These are phyloP conservation scores for Lagorchestes hirsutus DNA, from an alignment of 2,797 vertebrate genomes.

Conservation along the genomic window DNA sequence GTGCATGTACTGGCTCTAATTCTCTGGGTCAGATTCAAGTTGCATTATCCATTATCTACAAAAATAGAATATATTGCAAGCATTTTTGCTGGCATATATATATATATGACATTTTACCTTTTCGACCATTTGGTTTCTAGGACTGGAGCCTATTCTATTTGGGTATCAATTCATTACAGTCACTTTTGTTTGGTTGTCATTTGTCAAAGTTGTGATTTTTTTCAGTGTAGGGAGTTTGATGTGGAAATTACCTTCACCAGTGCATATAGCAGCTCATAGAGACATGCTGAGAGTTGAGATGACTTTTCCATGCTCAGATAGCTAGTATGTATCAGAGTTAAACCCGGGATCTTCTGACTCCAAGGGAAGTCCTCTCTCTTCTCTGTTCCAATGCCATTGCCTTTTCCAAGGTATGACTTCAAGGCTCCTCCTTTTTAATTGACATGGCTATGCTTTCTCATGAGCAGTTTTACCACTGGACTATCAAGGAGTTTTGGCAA, in stretches of 20 bases:
- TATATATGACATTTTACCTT: slow-evolving; percentile 10
- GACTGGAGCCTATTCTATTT: not conserved
- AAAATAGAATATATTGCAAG: slow-evolving; percentile 62
- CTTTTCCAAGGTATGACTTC: not conserved
- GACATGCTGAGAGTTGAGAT: not conserved
- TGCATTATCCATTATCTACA: slow-evolving; percentile 61
- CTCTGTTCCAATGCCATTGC: not conserved
- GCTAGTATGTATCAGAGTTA: not conserved
- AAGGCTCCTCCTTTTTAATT: not conserved
- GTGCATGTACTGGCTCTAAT: slow-evolving; percentile 29
- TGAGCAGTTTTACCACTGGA: not conserved
- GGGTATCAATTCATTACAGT: not conserved
- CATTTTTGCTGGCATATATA: slow-evolving; percentile 52
- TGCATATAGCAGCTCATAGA: not conserved
- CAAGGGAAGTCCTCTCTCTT: not conserved
- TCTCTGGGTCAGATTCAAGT: slow-evolving; percentile 56
- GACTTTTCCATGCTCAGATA: not conserved
- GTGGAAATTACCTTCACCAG: not conserved
- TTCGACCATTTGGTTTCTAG: slow-evolving; percentile 41
- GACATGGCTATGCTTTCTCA: not conserved
- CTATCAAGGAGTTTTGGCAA: not conserved
- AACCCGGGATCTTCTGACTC: not conserved
- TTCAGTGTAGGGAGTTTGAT: not conserved
- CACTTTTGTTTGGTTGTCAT: not conserved
- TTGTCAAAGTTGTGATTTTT: not conserved